Evolutionary conservation across 2,888 invertebrate genomes (phyloP), one percentile per base, ranked within the genome.

Genomic region (Omphaloscelis lunosa): DNA sequence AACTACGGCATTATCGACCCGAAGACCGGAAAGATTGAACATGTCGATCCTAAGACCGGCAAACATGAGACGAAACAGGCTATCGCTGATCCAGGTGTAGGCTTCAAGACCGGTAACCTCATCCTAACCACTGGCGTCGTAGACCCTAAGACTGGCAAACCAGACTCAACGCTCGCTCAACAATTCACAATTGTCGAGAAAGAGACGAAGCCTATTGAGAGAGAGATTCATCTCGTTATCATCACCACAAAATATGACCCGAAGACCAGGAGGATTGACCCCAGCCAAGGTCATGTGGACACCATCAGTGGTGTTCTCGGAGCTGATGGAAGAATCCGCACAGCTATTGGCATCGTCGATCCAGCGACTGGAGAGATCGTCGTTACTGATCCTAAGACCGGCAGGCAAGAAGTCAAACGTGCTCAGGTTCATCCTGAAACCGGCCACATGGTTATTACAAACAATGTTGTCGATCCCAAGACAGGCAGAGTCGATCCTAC

Each of bases 291-390:
- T 41, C 92, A 93, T 66, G 94, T 96, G 2, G 96, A 97, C 74
- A 97, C 97, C 45, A 97, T 98, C 84, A 97, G 97, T 86, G 98
- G 97, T 61, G 95, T 96, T 41, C 94, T 97, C 8, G 97, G 95
- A 23, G 90, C 95, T 48, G 96, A 97, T 89, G 97, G 97, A 45
- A 96, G 94, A 88, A 96, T 97, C 76, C 93, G 94, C 53, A 98
- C 98, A 11, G 98, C 98, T 89, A 97, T 98, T 75, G 98, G 98
- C 23, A 94, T 97, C 59, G 96, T 98, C 48, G 98, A 98, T 88
- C 97, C 97, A 0, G 96, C 97, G 81, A 97, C 97, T 41, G 97
- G 97, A 51, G 96, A 97, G 89, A 95, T 97, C n/a, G 89, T 93
- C 15, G 88, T 95, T 9, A 95, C 95, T 9, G 96, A 97, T 85